phyloP scores from a whole-genome alignment of 2,113 vertebrate genomes.

The Falcunculus frontatus region DNA sequence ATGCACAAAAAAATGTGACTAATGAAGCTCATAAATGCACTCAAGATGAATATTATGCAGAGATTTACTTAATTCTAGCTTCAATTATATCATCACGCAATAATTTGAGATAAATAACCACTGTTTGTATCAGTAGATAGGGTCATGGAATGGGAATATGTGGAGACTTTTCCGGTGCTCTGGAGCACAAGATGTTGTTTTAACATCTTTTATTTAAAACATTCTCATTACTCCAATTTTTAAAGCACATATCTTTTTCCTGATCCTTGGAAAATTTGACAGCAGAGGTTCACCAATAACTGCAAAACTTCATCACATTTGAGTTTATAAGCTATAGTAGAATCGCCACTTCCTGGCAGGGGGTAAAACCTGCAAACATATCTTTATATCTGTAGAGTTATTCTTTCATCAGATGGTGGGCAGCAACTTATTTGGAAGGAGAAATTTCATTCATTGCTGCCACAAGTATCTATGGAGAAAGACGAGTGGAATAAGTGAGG shows the following conservation, averaged over 20 bases:
- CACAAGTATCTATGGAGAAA: background rate
- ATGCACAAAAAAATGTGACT: background rate
- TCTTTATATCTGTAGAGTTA: background rate
- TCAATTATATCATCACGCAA: background rate
- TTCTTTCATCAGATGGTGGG: background rate
- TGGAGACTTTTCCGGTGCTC: background rate
- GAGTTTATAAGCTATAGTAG: background rate
- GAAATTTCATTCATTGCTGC: background rate
- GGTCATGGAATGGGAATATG: background rate
- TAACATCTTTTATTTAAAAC: background rate
- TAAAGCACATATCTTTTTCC: background rate
- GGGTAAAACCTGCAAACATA: background rate
- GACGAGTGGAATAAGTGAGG: background rate
- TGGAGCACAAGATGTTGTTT: background rate
- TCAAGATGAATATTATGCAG: background rate
- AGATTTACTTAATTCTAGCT: background rate
- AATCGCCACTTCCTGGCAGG: background rate
- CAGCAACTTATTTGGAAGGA: background rate
- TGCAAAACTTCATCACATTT: background rate
- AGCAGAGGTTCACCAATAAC: background rate
- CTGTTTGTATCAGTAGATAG: background rate
- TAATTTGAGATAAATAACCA: background rate
- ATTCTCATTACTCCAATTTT: background rate
- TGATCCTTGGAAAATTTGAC: background rate
- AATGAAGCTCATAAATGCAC: background rate